Evolutionary conservation across 2,113 vertebrate genomes (phyloP).

Genomic region (Neodon shergylaensis): DNA sequence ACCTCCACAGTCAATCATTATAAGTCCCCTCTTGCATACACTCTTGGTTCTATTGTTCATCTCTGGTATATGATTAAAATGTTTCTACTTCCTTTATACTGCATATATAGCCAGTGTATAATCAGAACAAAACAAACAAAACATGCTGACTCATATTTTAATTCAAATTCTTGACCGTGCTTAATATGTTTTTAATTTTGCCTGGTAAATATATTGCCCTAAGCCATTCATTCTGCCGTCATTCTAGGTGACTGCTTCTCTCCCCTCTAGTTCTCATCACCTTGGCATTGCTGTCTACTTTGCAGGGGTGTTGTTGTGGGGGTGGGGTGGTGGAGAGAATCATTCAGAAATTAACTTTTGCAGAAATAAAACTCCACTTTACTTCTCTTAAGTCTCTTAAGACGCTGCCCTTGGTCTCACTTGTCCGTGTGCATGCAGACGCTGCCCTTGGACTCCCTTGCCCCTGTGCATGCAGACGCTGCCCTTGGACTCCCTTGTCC

Average conservation of each 20-base stretch:
- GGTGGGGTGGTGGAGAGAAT: not conserved
- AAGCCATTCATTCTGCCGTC: not conserved
- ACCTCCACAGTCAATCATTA: not conserved
- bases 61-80: constrained; percentile 27
- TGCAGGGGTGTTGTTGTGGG: not conserved
- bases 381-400: not conserved
- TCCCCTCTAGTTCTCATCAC: not conserved
- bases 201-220: not conserved
- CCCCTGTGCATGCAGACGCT: too few species aligned
- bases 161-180: constrained; percentile 39
- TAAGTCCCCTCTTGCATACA: not conserved
- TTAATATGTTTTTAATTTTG: not conserved
- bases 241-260: not conserved
- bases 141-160: not conserved
- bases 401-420: not conserved
- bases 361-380: not conserved
- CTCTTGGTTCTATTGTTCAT: not conserved
- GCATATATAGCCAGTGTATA: not conserved
- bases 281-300: not conserved
- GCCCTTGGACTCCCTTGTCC: too few species aligned
- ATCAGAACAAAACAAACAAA: not conserved
- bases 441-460: not conserved
- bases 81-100: not conserved
- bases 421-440: not conserved
- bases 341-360: constrained; percentile 1